phyloP scores from a whole-genome alignment of 2,888 invertebrate species.

The Lochmaea crataegi region DNA sequence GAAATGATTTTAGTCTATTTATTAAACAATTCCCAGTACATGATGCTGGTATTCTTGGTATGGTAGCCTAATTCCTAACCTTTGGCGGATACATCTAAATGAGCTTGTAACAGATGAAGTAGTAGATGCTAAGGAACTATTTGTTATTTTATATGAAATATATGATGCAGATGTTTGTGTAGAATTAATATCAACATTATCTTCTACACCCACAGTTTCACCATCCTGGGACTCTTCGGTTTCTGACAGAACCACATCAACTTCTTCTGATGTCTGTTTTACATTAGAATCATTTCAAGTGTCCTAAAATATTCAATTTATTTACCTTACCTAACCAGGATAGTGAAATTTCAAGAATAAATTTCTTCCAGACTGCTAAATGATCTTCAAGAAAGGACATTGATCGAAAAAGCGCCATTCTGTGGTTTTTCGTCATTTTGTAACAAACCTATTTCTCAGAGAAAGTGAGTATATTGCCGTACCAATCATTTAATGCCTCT shows the following conservation, averaged over 20 bases:
- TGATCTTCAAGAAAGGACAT: conserved; percentile 16
- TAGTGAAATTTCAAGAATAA: neutral
- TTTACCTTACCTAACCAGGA: neutral
- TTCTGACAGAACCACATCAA: neutral
- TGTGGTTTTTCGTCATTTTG: too few species aligned
- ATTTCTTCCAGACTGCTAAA: conserved; percentile 7
- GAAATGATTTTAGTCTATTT: too few species aligned
- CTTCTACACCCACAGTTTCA: neutral
- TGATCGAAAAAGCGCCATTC: too few species aligned
- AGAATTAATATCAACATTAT: neutral
- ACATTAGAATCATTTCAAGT: neutral
- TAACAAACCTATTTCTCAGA: too few species aligned
- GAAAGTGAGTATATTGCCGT: too few species aligned
- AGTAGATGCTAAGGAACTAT: neutral
- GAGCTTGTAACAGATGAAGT: too few species aligned
- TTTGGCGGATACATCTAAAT: too few species aligned
- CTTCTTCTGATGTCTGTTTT: neutral
- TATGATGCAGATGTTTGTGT: neutral
- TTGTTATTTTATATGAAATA: neutral
- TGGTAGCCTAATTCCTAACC: too few species aligned
- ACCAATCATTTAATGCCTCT: too few species aligned
- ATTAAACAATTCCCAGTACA: too few species aligned
- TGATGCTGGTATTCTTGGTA: too few species aligned
- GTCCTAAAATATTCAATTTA: conserved; percentile 12
- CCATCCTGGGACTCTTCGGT: too few species aligned